Conservation (phyloP, 2,797 vertebrate genomes). For the Rhinatrema bivittatum region DNA sequence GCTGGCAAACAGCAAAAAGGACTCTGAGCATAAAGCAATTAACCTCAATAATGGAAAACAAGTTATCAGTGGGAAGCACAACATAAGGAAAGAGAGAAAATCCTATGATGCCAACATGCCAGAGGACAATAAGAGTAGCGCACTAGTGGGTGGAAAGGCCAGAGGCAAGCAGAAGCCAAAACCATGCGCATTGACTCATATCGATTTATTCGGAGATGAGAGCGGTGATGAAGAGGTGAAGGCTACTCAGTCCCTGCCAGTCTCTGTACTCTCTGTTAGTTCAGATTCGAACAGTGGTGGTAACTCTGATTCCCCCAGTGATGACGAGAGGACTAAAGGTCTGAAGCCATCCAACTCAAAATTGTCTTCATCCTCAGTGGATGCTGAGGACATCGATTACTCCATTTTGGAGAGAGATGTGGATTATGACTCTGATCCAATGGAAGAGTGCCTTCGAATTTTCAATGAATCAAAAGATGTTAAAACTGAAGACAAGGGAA, state of each 20-base stretch:
- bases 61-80: slow-evolving; percentile 13
- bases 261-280: background rate
- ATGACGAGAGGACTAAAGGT: slow-evolving; percentile 37
- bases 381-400: slow-evolving; percentile 54
- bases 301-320: slow-evolving; percentile 43
- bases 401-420: slow-evolving; percentile 72
- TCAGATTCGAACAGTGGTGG: slow-evolving; percentile 42
- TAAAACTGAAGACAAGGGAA: slow-evolving; percentile 88
- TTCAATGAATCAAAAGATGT: slow-evolving; percentile 92
- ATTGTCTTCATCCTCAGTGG: slow-evolving; percentile 49
- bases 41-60: slow-evolving; percentile 59
- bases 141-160: slow-evolving; percentile 24
- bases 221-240: slow-evolving; percentile 69
- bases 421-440: slow-evolving; percentile 85
- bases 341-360: slow-evolving; percentile 39
- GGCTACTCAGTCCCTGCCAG: background rate
- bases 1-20: slow-evolving; percentile 44
- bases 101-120: slow-evolving; percentile 23
- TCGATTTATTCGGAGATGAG: slow-evolving; percentile 88
- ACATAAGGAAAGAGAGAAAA: slow-evolving; percentile 29
- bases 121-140: slow-evolving; percentile 39
- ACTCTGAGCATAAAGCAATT: slow-evolving; percentile 31
- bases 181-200: slow-evolving; percentile 67
- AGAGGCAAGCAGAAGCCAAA: slow-evolving; percentile 39
- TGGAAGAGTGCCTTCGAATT: slow-evolving; percentile 94